phyloP scores from a whole-genome alignment of 2,113 vertebrate genomes.

The Taxidea taxus region DNA sequence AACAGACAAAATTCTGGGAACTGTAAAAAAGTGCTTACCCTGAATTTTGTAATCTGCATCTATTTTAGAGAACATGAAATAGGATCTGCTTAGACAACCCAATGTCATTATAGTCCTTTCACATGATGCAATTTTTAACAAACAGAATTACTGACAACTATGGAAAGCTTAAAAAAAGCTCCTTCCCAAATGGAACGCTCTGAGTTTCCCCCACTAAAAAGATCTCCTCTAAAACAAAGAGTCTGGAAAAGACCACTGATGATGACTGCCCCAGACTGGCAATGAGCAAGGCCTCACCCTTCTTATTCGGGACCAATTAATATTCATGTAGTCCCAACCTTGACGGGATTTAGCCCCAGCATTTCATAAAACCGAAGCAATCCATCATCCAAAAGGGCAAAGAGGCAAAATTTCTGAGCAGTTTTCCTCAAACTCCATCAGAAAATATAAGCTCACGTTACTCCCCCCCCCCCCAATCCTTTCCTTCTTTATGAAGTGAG shows the following conservation, averaged over 20 bases:
- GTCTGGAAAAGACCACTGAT: neutral
- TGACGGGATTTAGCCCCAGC: constrained; percentile 46
- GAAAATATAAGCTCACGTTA: constrained; percentile 66
- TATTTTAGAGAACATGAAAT: constrained; percentile 52
- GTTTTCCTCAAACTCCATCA: constrained; percentile 62
- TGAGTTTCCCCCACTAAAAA: neutral
- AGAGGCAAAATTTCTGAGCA: constrained; percentile 45
- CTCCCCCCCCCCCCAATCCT: constrained; percentile 47
- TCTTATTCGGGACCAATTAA: constrained; percentile 69
- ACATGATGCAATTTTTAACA: neutral
- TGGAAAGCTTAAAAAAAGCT: constrained; percentile 18
- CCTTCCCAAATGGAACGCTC: neutral
- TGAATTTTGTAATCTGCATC: constrained; percentile 37
- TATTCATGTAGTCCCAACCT: constrained; percentile 59
- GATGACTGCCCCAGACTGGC: neutral
- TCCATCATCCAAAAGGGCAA: constrained; percentile 63
- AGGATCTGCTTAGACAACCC: constrained; percentile 54
- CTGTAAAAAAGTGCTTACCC: constrained; percentile 47
- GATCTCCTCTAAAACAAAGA: constrained; percentile 24
- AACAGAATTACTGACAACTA: neutral
- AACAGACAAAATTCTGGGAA: constrained; percentile 48
- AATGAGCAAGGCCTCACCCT: neutral
- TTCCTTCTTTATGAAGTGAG: constrained; percentile 74
- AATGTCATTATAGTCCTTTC: neutral
- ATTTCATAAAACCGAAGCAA: constrained; percentile 68